Base-by-base conservation (phyloP, 1,140 invertebrate genomes). In the Apolygus lucorum region DNA sequence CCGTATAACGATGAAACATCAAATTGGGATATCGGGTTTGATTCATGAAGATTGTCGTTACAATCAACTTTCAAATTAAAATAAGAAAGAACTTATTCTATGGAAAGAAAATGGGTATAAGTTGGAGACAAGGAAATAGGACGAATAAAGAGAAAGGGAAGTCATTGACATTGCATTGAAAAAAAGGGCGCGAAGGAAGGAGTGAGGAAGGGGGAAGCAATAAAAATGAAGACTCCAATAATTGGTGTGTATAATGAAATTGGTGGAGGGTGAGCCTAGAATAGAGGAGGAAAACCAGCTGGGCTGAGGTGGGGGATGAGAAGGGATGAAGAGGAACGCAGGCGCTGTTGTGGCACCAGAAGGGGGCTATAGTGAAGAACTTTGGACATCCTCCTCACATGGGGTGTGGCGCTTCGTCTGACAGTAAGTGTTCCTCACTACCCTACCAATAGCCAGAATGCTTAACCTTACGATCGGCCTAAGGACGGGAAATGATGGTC, bases 181-280 rank as follows among this genome's bases (percentile, higher is more conserved):
- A 34, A 22, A 21, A 21, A 13, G 54, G 54, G 22, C 2, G 22
- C 54, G 34, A 11, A 59, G 54, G 11, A 11, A 27, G 54, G 17
- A 28, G 64, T 17, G 64, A 67, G 64, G 28, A 67, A 42, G 64
- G 25, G 27, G 34, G 34, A 67, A 28, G 64, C 64, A 42, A 67
- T 67, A 67, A 67, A 67, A 67, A 67, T 67, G 64, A 67, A 67
- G 64, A 67, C 28, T 26, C 64, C 64, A 42, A 67, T 67, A 67
- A 67, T 67, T 67, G 64, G 64, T 67, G 64, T 67, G 64, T 67
- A 67, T 67, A 67, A 67, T 67, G 64, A 67, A 42, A 67, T 28
- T 67, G 64, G 27, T 42, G 64, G 64, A 42, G 29, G 64, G 29
- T n/a, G 2, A 64, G 63, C 22, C 2, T 0, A n/a, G 22, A n/a